Percentiles rank a stretch among this genome's conserved stretches.
These are phyloP conservation scores for Drosophila paulistorum DNA, from an alignment of 1,140 invertebrate species.

Conservation along the genomic window DNA sequence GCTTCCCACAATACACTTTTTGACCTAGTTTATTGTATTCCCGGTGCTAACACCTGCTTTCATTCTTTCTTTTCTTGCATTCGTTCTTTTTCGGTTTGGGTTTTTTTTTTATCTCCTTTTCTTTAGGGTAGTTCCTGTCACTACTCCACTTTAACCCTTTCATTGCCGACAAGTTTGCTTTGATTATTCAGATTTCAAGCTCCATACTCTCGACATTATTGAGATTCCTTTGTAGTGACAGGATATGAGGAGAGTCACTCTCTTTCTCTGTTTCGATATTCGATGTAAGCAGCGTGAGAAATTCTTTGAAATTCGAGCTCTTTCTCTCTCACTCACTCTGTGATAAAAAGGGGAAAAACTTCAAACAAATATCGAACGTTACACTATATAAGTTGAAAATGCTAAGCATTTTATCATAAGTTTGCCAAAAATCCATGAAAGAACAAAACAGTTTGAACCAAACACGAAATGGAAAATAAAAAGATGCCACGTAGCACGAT, in stretches of 20 bases:
- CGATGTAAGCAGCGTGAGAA: constrained; percentile 74
- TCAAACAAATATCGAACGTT: constrained; percentile 14
- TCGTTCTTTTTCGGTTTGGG: constrained; percentile 25
- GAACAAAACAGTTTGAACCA: too few species aligned
- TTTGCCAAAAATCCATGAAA: neutral
- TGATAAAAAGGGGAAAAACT: constrained; percentile 27
- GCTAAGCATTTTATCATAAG: neutral
- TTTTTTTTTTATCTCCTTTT: constrained; percentile 18
- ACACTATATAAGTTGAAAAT: constrained; percentile 3
- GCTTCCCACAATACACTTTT: constrained; percentile 37
- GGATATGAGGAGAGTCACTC: constrained; percentile 58
- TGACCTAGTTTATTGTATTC: constrained; percentile 48
- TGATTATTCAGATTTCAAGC: constrained; percentile 52
- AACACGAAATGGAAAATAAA: neutral
- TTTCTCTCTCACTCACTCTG: constrained; percentile 5
- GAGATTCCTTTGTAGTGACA: constrained; percentile 55
- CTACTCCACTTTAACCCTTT: constrained; percentile 62
- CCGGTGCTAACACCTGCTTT: constrained; percentile 28
- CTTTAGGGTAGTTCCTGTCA: constrained; percentile 27
- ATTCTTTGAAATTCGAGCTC: constrained; percentile 78
- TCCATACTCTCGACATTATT: constrained; percentile 48
- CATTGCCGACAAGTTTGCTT: constrained; percentile 40
- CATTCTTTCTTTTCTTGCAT: constrained; percentile 30
- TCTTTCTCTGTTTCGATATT: constrained; percentile 9
- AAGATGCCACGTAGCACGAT: too few species aligned